A percentile compares a stretch with the other conserved stretches of the same genome.
These are phyloP conservation scores for Burhinus bistriatus DNA, from an alignment of 2,113 vertebrate genomes.

Conservation along the genomic window DNA sequence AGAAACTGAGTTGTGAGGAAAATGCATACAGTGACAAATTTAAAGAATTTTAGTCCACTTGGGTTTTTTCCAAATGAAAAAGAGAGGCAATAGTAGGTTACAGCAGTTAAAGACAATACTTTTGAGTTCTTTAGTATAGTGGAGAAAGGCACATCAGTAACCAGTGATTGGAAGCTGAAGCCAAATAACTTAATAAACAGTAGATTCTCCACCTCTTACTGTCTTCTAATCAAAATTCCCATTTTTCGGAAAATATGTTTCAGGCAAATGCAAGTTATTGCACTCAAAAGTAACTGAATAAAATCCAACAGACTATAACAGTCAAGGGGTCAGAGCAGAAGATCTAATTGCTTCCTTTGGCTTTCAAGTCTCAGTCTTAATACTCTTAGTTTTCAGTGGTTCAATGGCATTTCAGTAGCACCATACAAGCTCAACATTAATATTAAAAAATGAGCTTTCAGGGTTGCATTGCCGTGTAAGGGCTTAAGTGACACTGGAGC, in stretches of 20 bases:
- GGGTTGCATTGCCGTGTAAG: not conserved
- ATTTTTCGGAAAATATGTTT: not conserved
- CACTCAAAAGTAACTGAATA: not conserved
- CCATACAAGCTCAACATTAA: not conserved
- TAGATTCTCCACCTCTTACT: not conserved
- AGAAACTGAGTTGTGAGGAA: not conserved
- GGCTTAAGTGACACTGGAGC: slow-evolving; percentile 4
- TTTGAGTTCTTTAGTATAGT: not conserved
- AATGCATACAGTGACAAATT: not conserved
- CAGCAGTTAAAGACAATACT: slow-evolving; percentile 7
- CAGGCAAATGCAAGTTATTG: not conserved
- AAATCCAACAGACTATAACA: not conserved
- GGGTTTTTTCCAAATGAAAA: not conserved
- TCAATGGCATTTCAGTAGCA: not conserved
- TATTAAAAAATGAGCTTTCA: slow-evolving; percentile 5
- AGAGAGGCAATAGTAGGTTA: not conserved
- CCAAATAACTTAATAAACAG: slow-evolving; percentile 34
- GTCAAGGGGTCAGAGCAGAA: slow-evolving; percentile 1
- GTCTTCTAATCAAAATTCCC: not conserved
- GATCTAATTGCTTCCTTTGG: slow-evolving; percentile 19
- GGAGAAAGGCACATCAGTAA: slow-evolving; percentile 8
- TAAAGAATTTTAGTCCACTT: not conserved
- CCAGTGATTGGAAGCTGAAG: not conserved
- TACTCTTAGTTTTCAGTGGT: not conserved
- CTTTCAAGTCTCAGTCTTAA: not conserved